Evolutionary conservation across 92 coral and sea anemone species (phyloP), one percentile per base, ranked within the genome.

Genomic region (Phymanthus crucifer): DNA sequence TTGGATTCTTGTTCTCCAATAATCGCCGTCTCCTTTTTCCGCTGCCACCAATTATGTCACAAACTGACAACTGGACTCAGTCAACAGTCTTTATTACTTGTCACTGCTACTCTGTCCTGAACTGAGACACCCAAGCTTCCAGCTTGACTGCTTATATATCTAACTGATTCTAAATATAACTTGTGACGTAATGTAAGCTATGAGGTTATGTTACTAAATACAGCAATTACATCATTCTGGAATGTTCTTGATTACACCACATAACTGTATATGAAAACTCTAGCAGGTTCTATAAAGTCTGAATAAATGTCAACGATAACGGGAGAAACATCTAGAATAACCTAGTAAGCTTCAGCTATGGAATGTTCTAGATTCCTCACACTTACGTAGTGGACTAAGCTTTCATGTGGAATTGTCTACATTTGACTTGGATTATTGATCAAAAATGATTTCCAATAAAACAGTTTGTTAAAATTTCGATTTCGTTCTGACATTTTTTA

Each of bases 21-120:
- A 37, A 37, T 37, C 40, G 7, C 40, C 7, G 40, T 37, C 40
- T 37, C 7, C 40, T 37, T 37, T 8, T 37, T 37, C 40, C 40
- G 40, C 40, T 37, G 40, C 40, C 40, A 37, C 40, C 40, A 37
- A 37, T 37, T 37, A 37, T 48, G 57, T 48, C 57, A 48, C 57
- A 12, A 48, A 48, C 57, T 48, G 57, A 48, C 57, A 48, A 48
- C 57, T 48, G 57, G 57, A 48, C 57, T 48, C 57, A 48, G 57
- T 12, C 57, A 6, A 48, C 57, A 48, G 19, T 3, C 57, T 48
- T 48, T 19, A 48, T 19, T 19, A 6, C 17, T 13, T 3, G 11
- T 13, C 57, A 12, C 17, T 14, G 3, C 17, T 48, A 19, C 57
- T 48, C 16, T 48, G 57, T 48, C n/a, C 57, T 48, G 17, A 48